These are phyloP conservation scores for Steinernema feltiae DNA, from an alignment of 1,140 invertebrate species.

Conservation along the genomic window DNA sequence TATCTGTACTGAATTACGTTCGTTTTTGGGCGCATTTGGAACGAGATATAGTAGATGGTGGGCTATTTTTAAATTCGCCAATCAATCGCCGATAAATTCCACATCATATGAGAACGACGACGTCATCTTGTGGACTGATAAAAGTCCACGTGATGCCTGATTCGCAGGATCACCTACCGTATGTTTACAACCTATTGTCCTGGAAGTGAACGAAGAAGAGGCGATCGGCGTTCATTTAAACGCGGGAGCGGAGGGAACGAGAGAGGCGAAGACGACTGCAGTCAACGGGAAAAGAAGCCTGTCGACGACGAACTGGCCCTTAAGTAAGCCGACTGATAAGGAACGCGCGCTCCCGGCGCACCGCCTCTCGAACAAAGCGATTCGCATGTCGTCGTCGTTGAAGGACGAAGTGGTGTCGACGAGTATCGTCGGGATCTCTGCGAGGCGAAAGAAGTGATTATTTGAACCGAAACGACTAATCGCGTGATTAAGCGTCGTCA, in stretches of 20 bases:
- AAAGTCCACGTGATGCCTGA: conserved; percentile 6
- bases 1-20: too few species aligned
- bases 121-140: not conserved
- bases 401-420: not conserved
- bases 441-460: not conserved
- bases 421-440: not conserved
- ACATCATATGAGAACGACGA: too few species aligned
- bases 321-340: conserved; percentile 12
- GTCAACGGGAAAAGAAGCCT: not conserved
- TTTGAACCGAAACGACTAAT: too few species aligned
- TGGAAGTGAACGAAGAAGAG: conserved; percentile 4
- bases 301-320: conserved; percentile 7
- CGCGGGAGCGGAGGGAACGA: not conserved
- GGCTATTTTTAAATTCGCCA: too few species aligned
- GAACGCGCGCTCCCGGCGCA: not conserved
- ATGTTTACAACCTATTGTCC: conserved; percentile 1
- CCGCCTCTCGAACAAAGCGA: not conserved
- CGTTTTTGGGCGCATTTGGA: too few species aligned
- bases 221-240: not conserved
- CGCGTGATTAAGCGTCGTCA: not conserved
- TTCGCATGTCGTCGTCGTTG: not conserved
- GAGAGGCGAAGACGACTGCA: not conserved
- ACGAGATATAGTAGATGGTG: too few species aligned
- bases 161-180: not conserved
- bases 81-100: too few species aligned